Evolutionary conservation across 2,888 invertebrate species (phyloP).

Genomic region (Lasioglossum lativentre): DNA sequence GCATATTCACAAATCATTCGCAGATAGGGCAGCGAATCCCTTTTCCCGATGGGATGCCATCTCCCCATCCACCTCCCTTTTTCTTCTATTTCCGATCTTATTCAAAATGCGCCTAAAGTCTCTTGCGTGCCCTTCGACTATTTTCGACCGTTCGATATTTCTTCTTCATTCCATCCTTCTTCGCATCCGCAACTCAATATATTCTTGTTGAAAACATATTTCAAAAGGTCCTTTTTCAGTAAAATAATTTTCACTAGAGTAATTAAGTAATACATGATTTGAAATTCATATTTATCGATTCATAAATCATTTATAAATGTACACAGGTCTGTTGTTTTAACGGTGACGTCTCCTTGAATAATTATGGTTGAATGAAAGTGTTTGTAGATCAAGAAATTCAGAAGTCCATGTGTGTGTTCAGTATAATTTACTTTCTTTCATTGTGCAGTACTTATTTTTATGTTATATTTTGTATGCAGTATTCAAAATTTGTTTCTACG

Average conservation of each 20-base stretch:
- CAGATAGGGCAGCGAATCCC: slow-evolving; percentile 76
- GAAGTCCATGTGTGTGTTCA: no score
- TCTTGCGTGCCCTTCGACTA: slow-evolving; percentile 12
- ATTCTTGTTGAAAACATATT: not conserved
- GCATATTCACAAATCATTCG: slow-evolving; percentile 85
- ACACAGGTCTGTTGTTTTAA: not conserved
- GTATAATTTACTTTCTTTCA: no score
- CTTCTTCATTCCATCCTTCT: not conserved
- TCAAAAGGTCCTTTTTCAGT: no score
- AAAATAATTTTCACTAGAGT: no score
- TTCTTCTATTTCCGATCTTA: slow-evolving; percentile 54
- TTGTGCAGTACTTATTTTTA: no score
- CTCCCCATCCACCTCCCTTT: slow-evolving; percentile 33
- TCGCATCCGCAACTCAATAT: not conserved
- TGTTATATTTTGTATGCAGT: no score
- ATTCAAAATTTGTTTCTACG: no score
- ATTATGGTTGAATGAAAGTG: not conserved
- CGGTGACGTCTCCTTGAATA: not conserved
- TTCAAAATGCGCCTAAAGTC: slow-evolving; percentile 58
- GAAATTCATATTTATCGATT: not conserved
- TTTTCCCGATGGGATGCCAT: slow-evolving; percentile 73
- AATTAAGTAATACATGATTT: not conserved
- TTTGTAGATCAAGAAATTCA: no score
- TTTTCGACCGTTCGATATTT: not conserved
- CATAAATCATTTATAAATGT: not conserved